A percentile compares a stretch with the other conserved stretches of the same genome.
Evolutionary conservation across 2,888 invertebrate species (phyloP).

Genomic region (Hybos culiciformis): DNA sequence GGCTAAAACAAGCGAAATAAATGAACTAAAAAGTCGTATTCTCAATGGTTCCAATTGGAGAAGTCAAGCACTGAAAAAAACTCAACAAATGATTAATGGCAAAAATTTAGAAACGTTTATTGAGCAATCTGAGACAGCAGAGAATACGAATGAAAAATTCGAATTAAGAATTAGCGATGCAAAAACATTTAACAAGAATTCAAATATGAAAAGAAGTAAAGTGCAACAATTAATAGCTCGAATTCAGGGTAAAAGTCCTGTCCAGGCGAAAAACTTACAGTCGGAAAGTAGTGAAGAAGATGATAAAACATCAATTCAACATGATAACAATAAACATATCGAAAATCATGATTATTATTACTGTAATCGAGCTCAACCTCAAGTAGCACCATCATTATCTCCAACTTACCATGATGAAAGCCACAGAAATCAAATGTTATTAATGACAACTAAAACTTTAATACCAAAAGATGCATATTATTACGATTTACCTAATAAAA

Average conservation of each 20-base stretch:
- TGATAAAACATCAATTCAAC: background rate
- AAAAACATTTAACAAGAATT: constrained; percentile 19
- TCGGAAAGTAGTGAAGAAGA: constrained; percentile 30
- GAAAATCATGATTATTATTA: constrained; percentile 1
- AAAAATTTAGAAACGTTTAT: background rate
- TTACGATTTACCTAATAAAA: constrained; percentile 43
- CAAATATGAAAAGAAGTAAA: constrained; percentile 22
- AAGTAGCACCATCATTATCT: constrained; percentile 8
- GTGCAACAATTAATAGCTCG: constrained; percentile 25
- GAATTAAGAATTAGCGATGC: constrained; percentile 21
- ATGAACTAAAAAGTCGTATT: constrained; percentile 16
- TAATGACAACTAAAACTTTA: constrained; percentile 22
- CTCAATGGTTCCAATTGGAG: constrained; percentile 16
- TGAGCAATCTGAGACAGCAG: constrained; percentile 3
- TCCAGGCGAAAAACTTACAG: constrained; percentile 22
- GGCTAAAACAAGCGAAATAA: constrained; percentile 16
- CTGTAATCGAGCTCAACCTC: constrained; percentile 16
- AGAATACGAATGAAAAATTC: constrained; percentile 15
- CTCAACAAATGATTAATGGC: constrained; percentile 7
- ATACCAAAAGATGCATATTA: constrained; percentile 49
- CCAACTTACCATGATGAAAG: constrained; percentile 2
- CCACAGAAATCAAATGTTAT: constrained; percentile 5
- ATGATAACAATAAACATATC: background rate
- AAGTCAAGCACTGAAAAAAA: constrained; percentile 14
- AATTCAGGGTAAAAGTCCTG: constrained; percentile 18